Evolutionary conservation across 2,113 vertebrate genomes (phyloP), one percentile per base, ranked within the genome.

Genomic region (Ophiodon elongatus): DNA sequence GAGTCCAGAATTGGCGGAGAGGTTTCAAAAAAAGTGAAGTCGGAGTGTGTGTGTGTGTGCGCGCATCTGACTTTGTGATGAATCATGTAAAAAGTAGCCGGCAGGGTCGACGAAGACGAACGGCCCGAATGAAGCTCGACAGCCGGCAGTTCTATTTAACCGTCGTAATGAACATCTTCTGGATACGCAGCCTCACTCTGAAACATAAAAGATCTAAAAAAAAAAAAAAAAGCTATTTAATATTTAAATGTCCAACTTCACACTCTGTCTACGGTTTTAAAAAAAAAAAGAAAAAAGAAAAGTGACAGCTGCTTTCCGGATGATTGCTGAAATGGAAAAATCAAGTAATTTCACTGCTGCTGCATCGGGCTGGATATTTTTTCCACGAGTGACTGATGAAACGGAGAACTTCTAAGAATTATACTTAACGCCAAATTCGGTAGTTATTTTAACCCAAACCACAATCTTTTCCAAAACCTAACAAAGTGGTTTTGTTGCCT

Each of bases 161-260:
- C 2, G 13, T 37, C 45, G 33, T 71, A 67, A 75, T 57, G 41
- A 79, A 75, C 27, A 4, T 27, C 13, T 71, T 62, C 21, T 76
- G 56, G 35, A 50, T 56, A 27, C 6, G 60, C 70, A 52, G 41
- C 67, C 39, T 80, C 67, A 3, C 21, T n/a, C 33, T 14, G 71
- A 81, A 39, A 54, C 76, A 37, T 39, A 1, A 57, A 78, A 83
- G 19, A 66, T 73, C 41, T 52, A 45, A 19, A 47, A 52, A 41
- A n/a, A n/a, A 45, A 19, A 47, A 52, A 52, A 47, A 84, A 69
- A 73, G 41, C 15, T 25, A 5, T 68, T 75, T 47, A 63, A 83
- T 74, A 83, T 78, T 68, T 76, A 25, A 85, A 80, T 1, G 15
- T 69, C 39, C 17, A 19, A 56, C 73, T 80, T 88, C 52, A 45